These are phyloP conservation scores for Noctua janthina DNA, from an alignment of 2,888 invertebrate species.

Conservation along the genomic window DNA sequence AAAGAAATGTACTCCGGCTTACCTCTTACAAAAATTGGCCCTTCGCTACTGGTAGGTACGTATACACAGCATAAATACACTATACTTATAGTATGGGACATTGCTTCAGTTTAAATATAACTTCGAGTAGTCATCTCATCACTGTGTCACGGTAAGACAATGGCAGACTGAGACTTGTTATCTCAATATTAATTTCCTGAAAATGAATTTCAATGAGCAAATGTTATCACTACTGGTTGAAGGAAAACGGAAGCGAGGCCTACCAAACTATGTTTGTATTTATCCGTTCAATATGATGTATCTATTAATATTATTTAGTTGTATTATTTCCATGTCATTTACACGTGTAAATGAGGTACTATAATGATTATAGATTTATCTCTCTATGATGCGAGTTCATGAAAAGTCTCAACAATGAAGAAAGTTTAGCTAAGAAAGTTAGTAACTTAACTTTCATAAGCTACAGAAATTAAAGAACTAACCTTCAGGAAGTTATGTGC, in stretches of 20 bases:
- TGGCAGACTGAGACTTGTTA: slow-evolving; percentile 74
- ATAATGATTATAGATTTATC: not conserved
- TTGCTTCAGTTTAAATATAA: slow-evolving; percentile 25
- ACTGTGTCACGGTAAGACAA: slow-evolving; percentile 65
- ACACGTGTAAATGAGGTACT: not conserved
- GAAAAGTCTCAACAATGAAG: not conserved
- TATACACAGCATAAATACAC: not conserved
- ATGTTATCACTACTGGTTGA: slow-evolving; percentile 73
- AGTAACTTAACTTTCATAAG: not conserved
- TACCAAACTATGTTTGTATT: slow-evolving; percentile 60
- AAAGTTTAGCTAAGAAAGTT: not conserved
- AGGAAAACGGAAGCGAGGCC: slow-evolving; percentile 64
- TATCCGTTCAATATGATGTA: slow-evolving; percentile 4
- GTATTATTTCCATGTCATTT: not conserved
- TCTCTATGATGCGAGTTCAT: not conserved
- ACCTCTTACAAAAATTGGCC: too few relatives aligned
- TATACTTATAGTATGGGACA: not conserved
- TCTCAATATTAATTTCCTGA: slow-evolving; percentile 83
- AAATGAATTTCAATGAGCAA: slow-evolving; percentile 75
- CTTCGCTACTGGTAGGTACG: too few relatives aligned
- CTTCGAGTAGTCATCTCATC: slow-evolving; percentile 26
- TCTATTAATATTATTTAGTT: slow-evolving; percentile 7
- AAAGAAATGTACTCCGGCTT: too few relatives aligned
- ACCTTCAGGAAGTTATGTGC: not conserved
- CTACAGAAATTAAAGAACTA: not conserved